Conservation (phyloP, 2,888 invertebrate species). For the Cremastinae sp. region DNA sequence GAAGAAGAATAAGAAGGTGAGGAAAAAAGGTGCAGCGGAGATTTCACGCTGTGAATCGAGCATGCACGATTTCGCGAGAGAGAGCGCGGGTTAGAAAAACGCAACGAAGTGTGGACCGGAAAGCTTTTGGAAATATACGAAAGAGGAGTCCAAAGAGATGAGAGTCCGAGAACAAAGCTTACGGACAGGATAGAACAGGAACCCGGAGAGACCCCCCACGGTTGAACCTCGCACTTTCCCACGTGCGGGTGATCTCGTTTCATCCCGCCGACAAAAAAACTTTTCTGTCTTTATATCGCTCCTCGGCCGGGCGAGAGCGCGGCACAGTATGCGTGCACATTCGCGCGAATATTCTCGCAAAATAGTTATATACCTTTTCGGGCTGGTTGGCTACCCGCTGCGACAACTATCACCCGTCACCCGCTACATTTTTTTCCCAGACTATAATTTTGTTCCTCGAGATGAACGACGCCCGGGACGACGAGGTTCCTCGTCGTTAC, state of each 20-base stretch:
- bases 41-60: neutral
- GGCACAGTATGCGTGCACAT: constrained; percentile 44
- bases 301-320: constrained; percentile 35
- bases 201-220: constrained; percentile 75
- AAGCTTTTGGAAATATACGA: neutral
- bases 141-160: constrained; percentile 45
- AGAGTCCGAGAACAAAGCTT: constrained; percentile 59
- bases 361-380: constrained; percentile 33
- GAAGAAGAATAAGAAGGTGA: too few species aligned
- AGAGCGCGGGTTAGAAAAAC: neutral
- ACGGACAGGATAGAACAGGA: constrained; percentile 71
- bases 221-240: constrained; percentile 79
- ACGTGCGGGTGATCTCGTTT: constrained; percentile 80
- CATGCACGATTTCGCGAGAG: constrained; percentile 1
- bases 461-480: constrained; percentile 33
- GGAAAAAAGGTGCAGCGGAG: neutral
- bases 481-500: constrained; percentile 44
- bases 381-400: constrained; percentile 54
- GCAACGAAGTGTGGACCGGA: neutral
- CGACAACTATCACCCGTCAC: constrained; percentile 46
- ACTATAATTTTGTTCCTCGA: constrained; percentile 55
- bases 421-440: constrained; percentile 55
- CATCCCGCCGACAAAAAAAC: constrained; percentile 76
- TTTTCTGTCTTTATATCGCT: constrained; percentile 46
- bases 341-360: constrained; percentile 58